Base-by-base conservation (phyloP, 2,797 vertebrate species). In the Syncerus caffer region DNA sequence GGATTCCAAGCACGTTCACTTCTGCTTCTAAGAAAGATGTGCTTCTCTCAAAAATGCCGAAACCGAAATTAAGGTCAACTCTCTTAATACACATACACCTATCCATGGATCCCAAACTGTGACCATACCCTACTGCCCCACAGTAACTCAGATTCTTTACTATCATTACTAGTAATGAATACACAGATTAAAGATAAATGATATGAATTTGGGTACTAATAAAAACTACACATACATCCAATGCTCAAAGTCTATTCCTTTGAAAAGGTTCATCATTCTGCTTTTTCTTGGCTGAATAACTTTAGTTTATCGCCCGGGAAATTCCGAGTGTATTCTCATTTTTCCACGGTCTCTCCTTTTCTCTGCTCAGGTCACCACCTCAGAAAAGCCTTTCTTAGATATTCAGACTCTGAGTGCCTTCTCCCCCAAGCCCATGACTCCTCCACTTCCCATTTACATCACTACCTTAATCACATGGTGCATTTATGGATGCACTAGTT, bases 271-370 rank as follows among this genome's bases (percentile, higher is more conserved):
- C 42, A 42, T 79, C 60, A 87, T 80, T 91, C 95, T 85, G 38
- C 58, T 80, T 94, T 94, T 45, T 80, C 31, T 74, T n/a, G 84
- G 67, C 53, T 94, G n/a, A 94, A 53, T 90, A 85, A 90, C 79
- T 16, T 76, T 76, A 57, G 14, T 47, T 95, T 17, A 71, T 29
- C 7, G 83, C 84, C 78, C 45, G 53, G 47, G 58, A 82, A 90
- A 85, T 67, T 57, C 67, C 45, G 25, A 51, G 11, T 11, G 51
- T 50, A 45, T 60, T 64, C 50, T 94, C 42, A 45, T 50, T 92
- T 80, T 53, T 34, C 14, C 17, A 45, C 62, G 25, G 51, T 94
- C 42, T 87, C 62, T n/a, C 29, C 29, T 62, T 45, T 76, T 92
- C 62, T 83, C 64, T 92, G 45, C 38, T 74, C 50, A 60, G 6